Evolutionary conservation across 2,797 vertebrate genomes (phyloP), one percentile per base, ranked within the genome.

Genomic region (Muscicapa striata): DNA sequence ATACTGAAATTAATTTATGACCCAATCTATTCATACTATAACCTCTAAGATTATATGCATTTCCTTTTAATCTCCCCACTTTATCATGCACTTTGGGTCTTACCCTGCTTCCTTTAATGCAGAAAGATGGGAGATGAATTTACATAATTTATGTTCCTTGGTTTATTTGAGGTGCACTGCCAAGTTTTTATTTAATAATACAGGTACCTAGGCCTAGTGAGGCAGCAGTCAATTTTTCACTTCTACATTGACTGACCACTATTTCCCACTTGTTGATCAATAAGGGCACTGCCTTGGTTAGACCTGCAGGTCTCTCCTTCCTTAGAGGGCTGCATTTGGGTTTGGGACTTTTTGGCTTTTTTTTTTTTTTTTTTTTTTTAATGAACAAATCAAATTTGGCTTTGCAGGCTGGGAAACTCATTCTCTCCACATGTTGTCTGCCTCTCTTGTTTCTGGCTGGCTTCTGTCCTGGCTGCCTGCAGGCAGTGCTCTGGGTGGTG

Each of bases 161-260:
- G 69, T 91, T 97, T 88, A 92, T 68, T 87, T 96, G 89, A 90
- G 75, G 70, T 77, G 51, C 48, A 64, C 38, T 86, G 59, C 94
- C 68, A 95, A 96, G 79, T 95, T 97, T 81, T 9, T 91, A 96
- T 90, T 93, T 95, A 92, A 93, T 69, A 96, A 93, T 94, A 81
- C 2, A 81, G 88, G 92, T 89, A 96, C 80, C 90, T 30, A 32
- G 27, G 26, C 76, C 87, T 96, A 96, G 97, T 1, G 1, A 95
- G 92, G 94, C 95, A 96, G 78, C 91, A 85, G 82, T 79, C 89
- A 59, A 46, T 91, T 93, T 83, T 95, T 95, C 89, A 82, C 92
- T 93, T 67, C 61, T 86, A 40, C 68, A 46, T 6, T 92, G 95
- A 95, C 95, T 92, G 48, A 92, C 90, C 92, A 89, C 94, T 69